A percentile compares a stretch with the other conserved stretches of the same genome.
phyloP scores from a whole-genome alignment of 2,888 invertebrate genomes.

The Trissolcus japonicus region DNA sequence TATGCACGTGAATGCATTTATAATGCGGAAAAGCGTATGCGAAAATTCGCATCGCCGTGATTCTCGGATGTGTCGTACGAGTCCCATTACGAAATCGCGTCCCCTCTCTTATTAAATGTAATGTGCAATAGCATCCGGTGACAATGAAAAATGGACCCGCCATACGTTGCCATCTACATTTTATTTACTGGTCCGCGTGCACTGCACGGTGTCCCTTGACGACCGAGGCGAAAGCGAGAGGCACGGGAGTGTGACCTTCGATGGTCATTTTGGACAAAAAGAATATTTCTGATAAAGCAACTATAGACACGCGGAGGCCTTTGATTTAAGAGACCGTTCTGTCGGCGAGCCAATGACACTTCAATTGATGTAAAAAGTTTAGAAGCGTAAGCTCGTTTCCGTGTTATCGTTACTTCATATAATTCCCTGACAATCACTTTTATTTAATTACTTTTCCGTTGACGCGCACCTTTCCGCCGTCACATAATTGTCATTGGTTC shows the following conservation, averaged over 20 bases:
- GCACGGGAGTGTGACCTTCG: not conserved
- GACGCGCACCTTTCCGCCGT: no score
- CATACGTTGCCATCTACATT: conserved; percentile 42
- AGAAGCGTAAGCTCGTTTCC: no score
- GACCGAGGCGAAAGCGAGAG: conserved; percentile 8
- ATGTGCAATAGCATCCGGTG: conserved; percentile 55
- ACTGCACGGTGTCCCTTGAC: conserved; percentile 32
- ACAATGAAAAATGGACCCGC: conserved; percentile 53
- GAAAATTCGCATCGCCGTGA: conserved; percentile 44
- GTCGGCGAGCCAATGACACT: no score
- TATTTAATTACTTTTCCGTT: no score
- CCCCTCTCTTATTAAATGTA: conserved; percentile 56
- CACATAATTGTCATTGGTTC: no score
- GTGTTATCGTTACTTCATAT: no score
- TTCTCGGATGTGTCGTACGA: conserved; percentile 43
- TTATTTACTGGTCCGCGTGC: conserved; percentile 44
- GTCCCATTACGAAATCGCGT: conserved; percentile 38
- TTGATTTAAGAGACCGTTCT: no score
- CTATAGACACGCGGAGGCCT: no score
- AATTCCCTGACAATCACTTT: no score
- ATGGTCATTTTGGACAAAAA: conserved; percentile 4
- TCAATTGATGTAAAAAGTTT: no score
- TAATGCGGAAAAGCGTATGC: conserved; percentile 26
- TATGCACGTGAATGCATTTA: conserved; percentile 33
- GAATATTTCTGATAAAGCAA: not conserved